phyloP scores from a whole-genome alignment of 2,888 invertebrate species.

The Perithous albicinctus region DNA sequence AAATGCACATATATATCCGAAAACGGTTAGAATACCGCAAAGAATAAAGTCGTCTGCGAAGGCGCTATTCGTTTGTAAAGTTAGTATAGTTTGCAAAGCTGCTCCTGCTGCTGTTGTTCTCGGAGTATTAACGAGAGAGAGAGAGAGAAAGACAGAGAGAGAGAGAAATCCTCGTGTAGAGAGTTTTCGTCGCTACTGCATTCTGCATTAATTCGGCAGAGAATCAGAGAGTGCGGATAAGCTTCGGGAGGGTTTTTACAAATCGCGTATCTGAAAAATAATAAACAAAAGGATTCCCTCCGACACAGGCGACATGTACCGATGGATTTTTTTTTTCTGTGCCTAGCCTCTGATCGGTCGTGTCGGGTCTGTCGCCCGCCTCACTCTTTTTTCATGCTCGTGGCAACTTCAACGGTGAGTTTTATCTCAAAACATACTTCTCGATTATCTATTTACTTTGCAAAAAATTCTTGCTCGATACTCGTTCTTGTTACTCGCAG shows the following conservation, averaged over 20 bases:
- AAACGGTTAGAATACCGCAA: conserved; percentile 1
- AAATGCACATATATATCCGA: too few relatives aligned
- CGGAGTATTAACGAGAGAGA: too few relatives aligned
- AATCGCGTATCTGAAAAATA: conserved; percentile 72
- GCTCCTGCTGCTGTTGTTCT: not conserved
- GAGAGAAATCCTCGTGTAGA: conserved; percentile 1
- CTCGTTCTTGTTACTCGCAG: not conserved
- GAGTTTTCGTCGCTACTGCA: too few relatives aligned
- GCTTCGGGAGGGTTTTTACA: not conserved
- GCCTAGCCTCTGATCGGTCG: conserved; percentile 71
- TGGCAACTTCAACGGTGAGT: conserved; percentile 72
- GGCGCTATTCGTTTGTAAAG: not conserved
- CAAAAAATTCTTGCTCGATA: not conserved
- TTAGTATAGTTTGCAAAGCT: not conserved
- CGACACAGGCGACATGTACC: conserved; percentile 58
- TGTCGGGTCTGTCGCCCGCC: conserved; percentile 68
- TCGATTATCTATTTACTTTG: not conserved
- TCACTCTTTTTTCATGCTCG: conserved; percentile 71
- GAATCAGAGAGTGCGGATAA: not conserved
- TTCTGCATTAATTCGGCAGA: too few relatives aligned
- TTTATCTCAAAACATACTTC: conserved; percentile 20
- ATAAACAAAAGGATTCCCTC: conserved; percentile 78
- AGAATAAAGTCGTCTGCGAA: not conserved
- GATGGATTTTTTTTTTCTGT: conserved; percentile 57
- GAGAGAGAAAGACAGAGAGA: too few relatives aligned